Evolutionary conservation across 2,113 vertebrate species (phyloP).

Genomic region (Oenanthe oenanthe): DNA sequence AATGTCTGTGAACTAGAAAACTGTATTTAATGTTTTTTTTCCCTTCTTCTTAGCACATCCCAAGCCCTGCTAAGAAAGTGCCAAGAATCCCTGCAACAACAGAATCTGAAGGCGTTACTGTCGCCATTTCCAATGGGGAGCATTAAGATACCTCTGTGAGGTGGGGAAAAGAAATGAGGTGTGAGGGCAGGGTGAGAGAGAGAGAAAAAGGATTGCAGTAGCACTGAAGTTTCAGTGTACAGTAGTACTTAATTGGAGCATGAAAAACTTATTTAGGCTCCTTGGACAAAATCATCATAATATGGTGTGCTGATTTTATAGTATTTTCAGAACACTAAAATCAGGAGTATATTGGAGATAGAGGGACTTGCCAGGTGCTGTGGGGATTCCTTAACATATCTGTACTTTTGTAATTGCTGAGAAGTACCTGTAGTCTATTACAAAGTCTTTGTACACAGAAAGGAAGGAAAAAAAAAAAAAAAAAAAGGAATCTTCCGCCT

Average conservation of each 20-base stretch:
- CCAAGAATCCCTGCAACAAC: constrained; percentile 87
- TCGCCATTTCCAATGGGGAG: constrained; percentile 86
- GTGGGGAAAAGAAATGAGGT: constrained; percentile 25
- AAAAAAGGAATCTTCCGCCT: neutral
- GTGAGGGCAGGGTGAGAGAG: constrained; percentile 24
- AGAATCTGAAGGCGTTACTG: constrained; percentile 77
- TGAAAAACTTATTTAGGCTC: constrained; percentile 25
- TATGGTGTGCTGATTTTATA: constrained; percentile 13
- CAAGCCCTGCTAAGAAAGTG: constrained; percentile 96
- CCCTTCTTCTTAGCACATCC: constrained; percentile 83
- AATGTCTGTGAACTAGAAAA: constrained; percentile 17
- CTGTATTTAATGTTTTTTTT: constrained; percentile 14
- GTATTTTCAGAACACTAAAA: constrained; percentile 59
- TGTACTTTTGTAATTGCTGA: constrained; percentile 14
- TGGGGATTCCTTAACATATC: constrained; percentile 44
- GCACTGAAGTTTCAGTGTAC: constrained; percentile 60
- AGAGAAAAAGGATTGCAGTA: constrained; percentile 61
- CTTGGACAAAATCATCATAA: constrained; percentile 45
- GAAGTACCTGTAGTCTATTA: constrained; percentile 5
- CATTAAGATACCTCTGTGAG: constrained; percentile 77
- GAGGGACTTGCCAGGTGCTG: constrained; percentile 36
- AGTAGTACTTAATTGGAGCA: constrained; percentile 57
- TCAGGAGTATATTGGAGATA: constrained; percentile 38
- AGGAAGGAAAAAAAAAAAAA: neutral
- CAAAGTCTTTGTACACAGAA: neutral